Conservation (phyloP, 2,888 invertebrate species). For the Lepidocyrtinus sp. region DNA sequence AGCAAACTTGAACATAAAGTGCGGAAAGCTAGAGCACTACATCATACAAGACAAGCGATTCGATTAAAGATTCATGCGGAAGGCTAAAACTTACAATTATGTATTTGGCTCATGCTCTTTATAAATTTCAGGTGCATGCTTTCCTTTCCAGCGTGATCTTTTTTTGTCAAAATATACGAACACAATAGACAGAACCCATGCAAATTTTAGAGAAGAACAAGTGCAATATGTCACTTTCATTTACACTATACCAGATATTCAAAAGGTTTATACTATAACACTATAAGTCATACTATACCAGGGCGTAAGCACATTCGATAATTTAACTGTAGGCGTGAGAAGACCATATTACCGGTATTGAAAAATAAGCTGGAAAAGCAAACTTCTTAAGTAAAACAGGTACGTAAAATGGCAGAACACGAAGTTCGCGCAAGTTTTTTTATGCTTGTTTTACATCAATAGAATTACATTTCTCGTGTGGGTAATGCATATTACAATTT, state of each 20-base stretch:
- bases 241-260: too few relatives aligned
- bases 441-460: not conserved
- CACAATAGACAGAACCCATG: too few relatives aligned
- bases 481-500: not conserved
- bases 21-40: conserved; percentile 18
- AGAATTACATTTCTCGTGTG: too few relatives aligned
- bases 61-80: conserved; percentile 59
- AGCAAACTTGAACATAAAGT: not conserved
- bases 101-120: too few relatives aligned
- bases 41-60: conserved; percentile 56
- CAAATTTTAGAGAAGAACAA: conserved; percentile 40
- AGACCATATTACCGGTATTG: not conserved
- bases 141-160: not conserved
- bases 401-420: not conserved
- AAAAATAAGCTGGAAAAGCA: not conserved
- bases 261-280: not conserved
- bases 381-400: not conserved
- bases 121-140: conserved; percentile 49
- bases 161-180: conserved; percentile 9
- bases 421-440: not conserved
- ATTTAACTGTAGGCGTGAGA: not conserved
- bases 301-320: too few relatives aligned
- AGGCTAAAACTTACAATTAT: conserved; percentile 29
- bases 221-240: conserved; percentile 57
- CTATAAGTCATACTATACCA: too few relatives aligned